Evolutionary conservation across 2,888 invertebrate genomes (phyloP), one percentile per base, ranked within the genome.

Genomic region (Synergus umbraculus): DNA sequence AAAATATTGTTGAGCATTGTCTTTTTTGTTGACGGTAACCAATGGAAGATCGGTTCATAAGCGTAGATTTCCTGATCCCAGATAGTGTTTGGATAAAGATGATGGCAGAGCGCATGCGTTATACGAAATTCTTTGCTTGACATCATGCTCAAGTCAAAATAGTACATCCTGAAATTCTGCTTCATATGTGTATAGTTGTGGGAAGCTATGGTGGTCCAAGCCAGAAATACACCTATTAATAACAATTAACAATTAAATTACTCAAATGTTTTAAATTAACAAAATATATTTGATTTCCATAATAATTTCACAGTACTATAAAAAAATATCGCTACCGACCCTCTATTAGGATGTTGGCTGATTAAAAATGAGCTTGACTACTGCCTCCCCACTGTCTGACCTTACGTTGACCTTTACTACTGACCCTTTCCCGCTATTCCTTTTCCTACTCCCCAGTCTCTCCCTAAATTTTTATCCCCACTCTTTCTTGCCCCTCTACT

Each of bases 101-200:
- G 97, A 90, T 97, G 97, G 46, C 96, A 96, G 65, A 97, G 90
- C 0, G 93, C 95, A 87, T 97, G 97, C 0, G 95, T 95, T 46
- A 97, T 94, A 79, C 97, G 93, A 94, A 96, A 97, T 82, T 96
- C 95, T 85, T 93, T 93, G 76, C 95, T 94, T 4, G 95, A 94
- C 93, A 96, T 93, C 86, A 95, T 88, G 15, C 94, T 93, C 81
- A 97, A 92, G 87, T 96, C 96, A 87, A 96, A 96, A 80, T 96
- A 94, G 88, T 95, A 96, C 96, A 96, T 97, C 79, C 96, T 94
- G 94, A 95, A 96, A 89, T 95, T 96, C 79, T 96, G 95, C 81
- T 93, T 94, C 86, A 94, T 94, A 88, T 97, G 97, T 86, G 96
- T 95, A 88, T 95, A 97, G 89, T 97, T 97, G 89, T 97, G 97